A percentile compares a stretch with the other conserved stretches of the same genome.
phyloP scores from a whole-genome alignment of 2,888 invertebrate species.

The Eulithis testata region DNA sequence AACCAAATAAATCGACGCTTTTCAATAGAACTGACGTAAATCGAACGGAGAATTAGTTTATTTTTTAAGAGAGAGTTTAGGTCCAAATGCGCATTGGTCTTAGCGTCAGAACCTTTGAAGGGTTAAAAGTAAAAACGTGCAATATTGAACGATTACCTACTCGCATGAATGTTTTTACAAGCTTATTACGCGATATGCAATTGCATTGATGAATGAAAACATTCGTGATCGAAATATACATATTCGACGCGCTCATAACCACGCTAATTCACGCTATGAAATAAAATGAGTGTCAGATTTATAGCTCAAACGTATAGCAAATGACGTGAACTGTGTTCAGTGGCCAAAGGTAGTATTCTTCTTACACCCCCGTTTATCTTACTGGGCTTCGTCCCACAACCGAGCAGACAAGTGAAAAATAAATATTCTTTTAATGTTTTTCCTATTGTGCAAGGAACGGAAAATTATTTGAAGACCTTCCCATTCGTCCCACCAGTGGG shows the following conservation, averaged over 20 bases:
- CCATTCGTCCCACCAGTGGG: too few relatives aligned
- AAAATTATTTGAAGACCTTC: too few relatives aligned
- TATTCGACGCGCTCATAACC: slow-evolving; percentile 4
- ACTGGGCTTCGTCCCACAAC: too few relatives aligned
- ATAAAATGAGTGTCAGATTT: not conserved
- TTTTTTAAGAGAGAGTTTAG: not conserved
- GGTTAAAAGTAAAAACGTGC: not conserved
- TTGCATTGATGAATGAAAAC: slow-evolving; percentile 29
- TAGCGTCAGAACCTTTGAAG: too few relatives aligned
- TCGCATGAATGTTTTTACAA: slow-evolving; percentile 13
- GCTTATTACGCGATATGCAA: slow-evolving; percentile 3
- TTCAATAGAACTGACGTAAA: not conserved
- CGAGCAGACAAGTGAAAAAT: too few relatives aligned
- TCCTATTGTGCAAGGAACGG: too few relatives aligned
- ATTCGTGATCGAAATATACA: slow-evolving; percentile 18
- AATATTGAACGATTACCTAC: slow-evolving; percentile 1
- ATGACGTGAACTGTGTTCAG: too few relatives aligned
- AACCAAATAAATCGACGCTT: too few relatives aligned
- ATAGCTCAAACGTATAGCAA: too few relatives aligned
- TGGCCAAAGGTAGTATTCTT: too few relatives aligned
- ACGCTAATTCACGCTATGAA: slow-evolving; percentile 14
- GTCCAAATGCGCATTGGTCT: not conserved
- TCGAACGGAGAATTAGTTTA: not conserved
- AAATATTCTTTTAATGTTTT: too few relatives aligned
- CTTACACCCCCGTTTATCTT: too few relatives aligned